phyloP scores from a whole-genome alignment of 1,140 invertebrate species.

The Sinonovacula constricta region DNA sequence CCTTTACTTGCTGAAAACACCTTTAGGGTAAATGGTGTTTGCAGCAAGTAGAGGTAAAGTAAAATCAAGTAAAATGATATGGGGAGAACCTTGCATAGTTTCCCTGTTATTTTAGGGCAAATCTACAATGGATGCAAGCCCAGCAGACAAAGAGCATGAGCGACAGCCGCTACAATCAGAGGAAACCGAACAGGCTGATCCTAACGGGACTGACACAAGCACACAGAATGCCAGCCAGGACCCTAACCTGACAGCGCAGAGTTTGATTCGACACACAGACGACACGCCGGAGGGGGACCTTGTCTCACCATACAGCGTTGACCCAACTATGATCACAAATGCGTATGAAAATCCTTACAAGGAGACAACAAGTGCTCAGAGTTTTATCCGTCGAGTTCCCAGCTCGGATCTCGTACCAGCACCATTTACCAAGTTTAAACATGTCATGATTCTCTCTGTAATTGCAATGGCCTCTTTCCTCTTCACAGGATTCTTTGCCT shows the following conservation, averaged over 20 bases:
- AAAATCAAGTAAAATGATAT: too few species aligned
- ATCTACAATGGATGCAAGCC: conserved; percentile 9
- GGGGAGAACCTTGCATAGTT: too few species aligned
- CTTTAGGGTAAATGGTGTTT: too few species aligned
- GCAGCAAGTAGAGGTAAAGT: too few species aligned
- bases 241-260: conserved; percentile 28
- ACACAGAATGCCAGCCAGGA: conserved; percentile 21
- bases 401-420: conserved; percentile 67
- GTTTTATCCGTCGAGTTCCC: conserved; percentile 65
- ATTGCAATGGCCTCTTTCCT: conserved; percentile 65
- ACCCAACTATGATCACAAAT: conserved; percentile 59
- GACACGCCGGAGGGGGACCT: conserved; percentile 27
- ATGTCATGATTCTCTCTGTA: conserved; percentile 68
- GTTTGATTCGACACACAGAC: conserved; percentile 39
- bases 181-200: conserved; percentile 2
- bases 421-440: conserved; percentile 70
- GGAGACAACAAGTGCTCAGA: conserved; percentile 70
- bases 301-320: conserved; percentile 55
- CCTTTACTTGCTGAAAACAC: too few species aligned
- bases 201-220: background rate
- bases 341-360: conserved; percentile 70
- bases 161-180: conserved; percentile 39
- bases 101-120: too few species aligned
- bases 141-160: conserved; percentile 22
- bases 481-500: conserved; percentile 66